Percentiles rank a stretch among this genome's conserved stretches.
Evolutionary conservation across 2,888 invertebrate species (phyloP).

Genomic region (Pterobdella sp.): DNA sequence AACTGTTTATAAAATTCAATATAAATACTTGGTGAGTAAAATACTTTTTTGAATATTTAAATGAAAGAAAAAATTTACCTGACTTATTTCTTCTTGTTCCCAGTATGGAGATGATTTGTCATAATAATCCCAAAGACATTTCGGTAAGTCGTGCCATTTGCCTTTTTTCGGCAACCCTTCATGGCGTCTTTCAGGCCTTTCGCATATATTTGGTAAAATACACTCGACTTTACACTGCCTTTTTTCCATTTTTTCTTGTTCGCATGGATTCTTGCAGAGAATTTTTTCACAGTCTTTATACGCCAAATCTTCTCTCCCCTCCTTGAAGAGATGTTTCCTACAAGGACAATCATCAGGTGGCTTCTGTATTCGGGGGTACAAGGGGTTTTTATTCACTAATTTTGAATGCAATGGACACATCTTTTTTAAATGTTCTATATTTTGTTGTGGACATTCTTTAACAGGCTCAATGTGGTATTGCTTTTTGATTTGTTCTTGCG

Average conservation of each 20-base stretch:
- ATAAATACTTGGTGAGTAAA: too few relatives aligned
- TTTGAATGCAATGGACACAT: not conserved
- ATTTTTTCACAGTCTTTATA: not conserved
- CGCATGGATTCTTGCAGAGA: not conserved
- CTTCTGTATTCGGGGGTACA: not conserved
- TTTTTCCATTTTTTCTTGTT: not conserved
- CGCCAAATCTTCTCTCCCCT: not conserved
- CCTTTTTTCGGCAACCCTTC: conserved; percentile 7
- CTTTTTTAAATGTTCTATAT: not conserved
- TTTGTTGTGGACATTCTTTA: not conserved
- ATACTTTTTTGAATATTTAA: too few relatives aligned
- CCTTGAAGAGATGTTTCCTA: not conserved
- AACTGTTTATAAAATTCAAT: too few relatives aligned
- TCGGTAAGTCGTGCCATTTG: conserved; percentile 17
- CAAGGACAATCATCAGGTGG: not conserved
- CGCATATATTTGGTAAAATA: not conserved
- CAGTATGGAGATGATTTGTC: conserved; percentile 16
- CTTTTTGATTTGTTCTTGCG: not conserved
- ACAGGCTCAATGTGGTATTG: not conserved
- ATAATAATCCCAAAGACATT: conserved; percentile 16
- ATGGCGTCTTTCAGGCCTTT: not conserved
- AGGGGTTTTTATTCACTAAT: not conserved
- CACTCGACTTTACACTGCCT: not conserved
- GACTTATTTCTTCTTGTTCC: conserved; percentile 26
- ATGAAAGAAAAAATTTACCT: too few relatives aligned